Conservation (phyloP, 2,888 invertebrate species). For the Oasisia sp. region DNA sequence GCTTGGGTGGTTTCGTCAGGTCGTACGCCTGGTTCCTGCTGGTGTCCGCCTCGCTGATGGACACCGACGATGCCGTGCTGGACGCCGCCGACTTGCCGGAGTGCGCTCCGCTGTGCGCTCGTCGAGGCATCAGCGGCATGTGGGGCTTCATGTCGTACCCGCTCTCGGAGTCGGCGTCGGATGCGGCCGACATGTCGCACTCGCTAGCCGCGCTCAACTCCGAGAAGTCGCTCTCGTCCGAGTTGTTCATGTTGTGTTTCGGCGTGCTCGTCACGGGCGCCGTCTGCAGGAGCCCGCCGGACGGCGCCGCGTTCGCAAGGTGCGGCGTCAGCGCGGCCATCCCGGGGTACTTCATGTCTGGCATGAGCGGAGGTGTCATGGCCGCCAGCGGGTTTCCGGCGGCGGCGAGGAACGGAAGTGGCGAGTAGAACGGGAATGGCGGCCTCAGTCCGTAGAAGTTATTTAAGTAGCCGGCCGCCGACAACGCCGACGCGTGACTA, state of each 20-base stretch:
- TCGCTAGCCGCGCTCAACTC: conserved; percentile 45
- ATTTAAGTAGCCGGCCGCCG: conserved; percentile 49
- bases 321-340: background rate
- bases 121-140: background rate
- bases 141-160: conserved; percentile 22
- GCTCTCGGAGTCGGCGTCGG: conserved; percentile 48
- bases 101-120: background rate
- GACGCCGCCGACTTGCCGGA: background rate
- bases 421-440: conserved; percentile 54
- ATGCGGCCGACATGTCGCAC: conserved; percentile 46
- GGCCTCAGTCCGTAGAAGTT: conserved; percentile 49
- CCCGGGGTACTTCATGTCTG: conserved; percentile 21
- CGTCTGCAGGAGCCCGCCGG: conserved; percentile 20
- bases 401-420: conserved; percentile 41
- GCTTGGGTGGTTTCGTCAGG: background rate
- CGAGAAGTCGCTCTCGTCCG: conserved; percentile 41
- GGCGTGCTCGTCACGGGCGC: conserved; percentile 20
- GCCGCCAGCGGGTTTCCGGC: conserved; percentile 38
- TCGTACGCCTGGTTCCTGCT: conserved; percentile 2
- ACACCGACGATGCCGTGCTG: background rate
- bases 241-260: conserved; percentile 29
- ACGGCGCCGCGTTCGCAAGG: background rate
- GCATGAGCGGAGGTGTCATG: conserved; percentile 31
- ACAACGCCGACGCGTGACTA: conserved; percentile 27
- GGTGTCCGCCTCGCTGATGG: background rate